phyloP scores from a whole-genome alignment of 2,797 vertebrate species.

The Trichosurus vulpecula region DNA sequence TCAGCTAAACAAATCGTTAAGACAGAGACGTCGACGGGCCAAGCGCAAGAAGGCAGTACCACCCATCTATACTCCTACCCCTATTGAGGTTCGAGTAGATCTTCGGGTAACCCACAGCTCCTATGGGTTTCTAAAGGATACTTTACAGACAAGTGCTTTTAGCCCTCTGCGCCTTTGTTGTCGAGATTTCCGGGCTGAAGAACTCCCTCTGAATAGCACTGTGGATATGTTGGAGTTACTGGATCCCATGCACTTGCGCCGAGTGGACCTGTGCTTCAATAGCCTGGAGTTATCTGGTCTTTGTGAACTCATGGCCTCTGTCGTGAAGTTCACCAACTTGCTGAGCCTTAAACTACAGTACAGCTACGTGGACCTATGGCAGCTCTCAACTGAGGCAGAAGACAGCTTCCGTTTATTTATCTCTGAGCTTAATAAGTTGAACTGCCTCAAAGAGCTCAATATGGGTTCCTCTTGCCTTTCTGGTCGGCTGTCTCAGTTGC shows the following conservation, averaged over 20 bases:
- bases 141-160: constrained; percentile 79
- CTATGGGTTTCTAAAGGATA: constrained; percentile 87
- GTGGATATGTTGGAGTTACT: constrained; percentile 87
- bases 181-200: constrained; percentile 91
- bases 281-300: constrained; percentile 89
- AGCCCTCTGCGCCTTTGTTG: constrained; percentile 90
- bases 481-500: constrained; percentile 89
- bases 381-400: constrained; percentile 83
- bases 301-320: constrained; percentile 87
- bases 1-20: constrained; percentile 61
- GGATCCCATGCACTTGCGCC: constrained; percentile 84
- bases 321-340: constrained; percentile 87
- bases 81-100: constrained; percentile 88
- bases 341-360: constrained; percentile 92
- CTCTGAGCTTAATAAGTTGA: constrained; percentile 85
- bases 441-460: constrained; percentile 88
- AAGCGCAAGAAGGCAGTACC: neutral
- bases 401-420: constrained; percentile 87
- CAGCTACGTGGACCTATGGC: constrained; percentile 90
- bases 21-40: constrained; percentile 66
- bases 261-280: constrained; percentile 93
- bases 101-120: constrained; percentile 93
- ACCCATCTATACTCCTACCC: neutral
- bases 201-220: constrained; percentile 88
- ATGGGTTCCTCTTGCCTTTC: constrained; percentile 92